Conservation (phyloP, 2,797 vertebrate species). For the Cossypha polioptera region DNA sequence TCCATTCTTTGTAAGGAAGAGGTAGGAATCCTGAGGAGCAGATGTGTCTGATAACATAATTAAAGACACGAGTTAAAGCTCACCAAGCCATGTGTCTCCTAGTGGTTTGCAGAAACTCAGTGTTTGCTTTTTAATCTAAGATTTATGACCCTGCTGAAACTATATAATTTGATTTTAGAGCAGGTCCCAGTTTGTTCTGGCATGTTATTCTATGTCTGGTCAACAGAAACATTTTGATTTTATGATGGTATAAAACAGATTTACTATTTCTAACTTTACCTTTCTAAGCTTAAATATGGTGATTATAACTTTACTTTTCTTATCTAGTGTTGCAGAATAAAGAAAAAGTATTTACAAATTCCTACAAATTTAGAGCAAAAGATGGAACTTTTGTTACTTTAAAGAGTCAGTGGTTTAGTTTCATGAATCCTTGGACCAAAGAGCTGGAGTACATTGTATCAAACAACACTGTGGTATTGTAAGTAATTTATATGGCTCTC, state of each 20-base stretch:
- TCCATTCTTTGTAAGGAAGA: background rate
- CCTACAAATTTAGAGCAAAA: slow-evolving; percentile 94
- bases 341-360: slow-evolving; percentile 92
- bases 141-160: background rate
- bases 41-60: background rate
- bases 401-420: slow-evolving; percentile 97
- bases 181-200: background rate
- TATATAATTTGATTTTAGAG: background rate
- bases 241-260: background rate
- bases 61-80: background rate
- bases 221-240: background rate
- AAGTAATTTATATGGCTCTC: slow-evolving; percentile 74
- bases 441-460: slow-evolving; percentile 97
- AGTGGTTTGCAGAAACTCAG: background rate
- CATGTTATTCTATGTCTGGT: background rate
- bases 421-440: slow-evolving; percentile 98
- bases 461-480: slow-evolving; percentile 93
- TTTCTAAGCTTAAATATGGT: background rate
- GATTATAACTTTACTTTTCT: slow-evolving; percentile 38
- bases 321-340: slow-evolving; percentile 89
- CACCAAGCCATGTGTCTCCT: background rate
- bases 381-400: slow-evolving; percentile 90
- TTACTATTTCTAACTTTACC: background rate
- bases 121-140: background rate
- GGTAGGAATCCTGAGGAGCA: background rate